Evolutionary conservation across 1,140 invertebrate genomes (phyloP).

Genomic region (Caligus rogercresseyi): DNA sequence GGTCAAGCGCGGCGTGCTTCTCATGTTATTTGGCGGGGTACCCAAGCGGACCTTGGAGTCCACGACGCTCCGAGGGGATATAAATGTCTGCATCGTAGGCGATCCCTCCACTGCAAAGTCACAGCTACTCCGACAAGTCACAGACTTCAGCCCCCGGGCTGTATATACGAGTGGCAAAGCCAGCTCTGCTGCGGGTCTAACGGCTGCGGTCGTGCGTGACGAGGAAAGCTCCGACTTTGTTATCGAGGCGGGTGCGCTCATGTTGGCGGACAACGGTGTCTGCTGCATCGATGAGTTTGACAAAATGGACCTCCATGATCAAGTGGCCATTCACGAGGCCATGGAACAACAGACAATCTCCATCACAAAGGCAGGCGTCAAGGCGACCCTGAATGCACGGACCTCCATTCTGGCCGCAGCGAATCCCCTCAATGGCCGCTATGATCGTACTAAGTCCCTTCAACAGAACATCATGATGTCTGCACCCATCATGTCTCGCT

Average conservation of each 20-base stretch:
- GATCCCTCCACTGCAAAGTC: slow-evolving; percentile 98
- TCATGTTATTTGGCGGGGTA: slow-evolving; percentile 97
- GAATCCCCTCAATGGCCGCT: slow-evolving; percentile 87
- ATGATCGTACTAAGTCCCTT: slow-evolving; percentile 81
- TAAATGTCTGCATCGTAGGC: slow-evolving; percentile 95
- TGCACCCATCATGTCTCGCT: slow-evolving; percentile 97
- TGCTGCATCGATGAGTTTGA: slow-evolving; percentile 99
- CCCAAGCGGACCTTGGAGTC: slow-evolving; percentile 82
- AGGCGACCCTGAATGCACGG: slow-evolving; percentile 89
- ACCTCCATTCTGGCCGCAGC: slow-evolving; percentile 96
- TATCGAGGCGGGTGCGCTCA: slow-evolving; percentile 95
- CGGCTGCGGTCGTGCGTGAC: slow-evolving; percentile 89
- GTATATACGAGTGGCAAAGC: slow-evolving; percentile 98
- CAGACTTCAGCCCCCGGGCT: slow-evolving; percentile 83
- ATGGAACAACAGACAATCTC: slow-evolving; percentile 99
- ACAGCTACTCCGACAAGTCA: slow-evolving; percentile 86
- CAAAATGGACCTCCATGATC: slow-evolving; percentile 95
- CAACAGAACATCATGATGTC: slow-evolving; percentile 84
- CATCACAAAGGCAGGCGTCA: slow-evolving; percentile 91
- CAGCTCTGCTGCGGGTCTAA: slow-evolving; percentile 89
- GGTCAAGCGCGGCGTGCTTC: slow-evolving; percentile 77
- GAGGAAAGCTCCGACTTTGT: slow-evolving; percentile 97
- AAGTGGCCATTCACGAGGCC: slow-evolving; percentile 98
- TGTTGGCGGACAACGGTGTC: slow-evolving; percentile 97
- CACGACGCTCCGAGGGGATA: slow-evolving; percentile 69